These are phyloP conservation scores for Brachyptera putata DNA, from an alignment of 2,888 invertebrate species.

Conservation along the genomic window DNA sequence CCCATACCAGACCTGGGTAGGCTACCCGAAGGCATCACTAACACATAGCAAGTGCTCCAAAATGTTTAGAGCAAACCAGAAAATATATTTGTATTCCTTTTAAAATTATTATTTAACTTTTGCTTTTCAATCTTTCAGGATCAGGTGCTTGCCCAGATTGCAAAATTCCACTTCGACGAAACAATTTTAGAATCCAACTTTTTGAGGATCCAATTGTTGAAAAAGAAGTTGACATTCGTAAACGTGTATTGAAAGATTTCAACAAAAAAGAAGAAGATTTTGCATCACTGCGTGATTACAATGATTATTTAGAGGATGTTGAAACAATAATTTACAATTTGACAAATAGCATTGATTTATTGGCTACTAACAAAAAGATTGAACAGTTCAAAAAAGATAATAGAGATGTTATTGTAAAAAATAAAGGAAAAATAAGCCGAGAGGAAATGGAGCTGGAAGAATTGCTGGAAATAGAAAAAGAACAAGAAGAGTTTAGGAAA, in stretches of 20 bases:
- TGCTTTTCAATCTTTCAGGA: too few relatives aligned
- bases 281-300: slow-evolving; percentile 72
- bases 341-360: slow-evolving; percentile 81
- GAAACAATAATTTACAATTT: slow-evolving; percentile 90
- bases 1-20: too few relatives aligned
- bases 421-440: slow-evolving; percentile 68
- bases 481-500: slow-evolving; percentile 68
- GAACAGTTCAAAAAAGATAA: slow-evolving; percentile 90
- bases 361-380: slow-evolving; percentile 83
- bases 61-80: too few relatives aligned
- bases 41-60: too few relatives aligned
- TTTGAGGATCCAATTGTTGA: slow-evolving; percentile 97
- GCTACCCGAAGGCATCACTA: too few relatives aligned
- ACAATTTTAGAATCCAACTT: slow-evolving; percentile 88
- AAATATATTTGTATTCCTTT: too few relatives aligned
- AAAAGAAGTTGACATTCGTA: slow-evolving; percentile 94
- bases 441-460: slow-evolving; percentile 86
- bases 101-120: too few relatives aligned
- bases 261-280: slow-evolving; percentile 97
- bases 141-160: slow-evolving; percentile 95
- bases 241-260: slow-evolving; percentile 81
- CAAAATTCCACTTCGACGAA: slow-evolving; percentile 77
- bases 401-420: slow-evolving; percentile 75
- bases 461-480: slow-evolving; percentile 74
- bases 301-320: slow-evolving; percentile 94